Evolutionary conservation across 2,888 invertebrate genomes (phyloP).

Genomic region (Tenthredo livida): DNA sequence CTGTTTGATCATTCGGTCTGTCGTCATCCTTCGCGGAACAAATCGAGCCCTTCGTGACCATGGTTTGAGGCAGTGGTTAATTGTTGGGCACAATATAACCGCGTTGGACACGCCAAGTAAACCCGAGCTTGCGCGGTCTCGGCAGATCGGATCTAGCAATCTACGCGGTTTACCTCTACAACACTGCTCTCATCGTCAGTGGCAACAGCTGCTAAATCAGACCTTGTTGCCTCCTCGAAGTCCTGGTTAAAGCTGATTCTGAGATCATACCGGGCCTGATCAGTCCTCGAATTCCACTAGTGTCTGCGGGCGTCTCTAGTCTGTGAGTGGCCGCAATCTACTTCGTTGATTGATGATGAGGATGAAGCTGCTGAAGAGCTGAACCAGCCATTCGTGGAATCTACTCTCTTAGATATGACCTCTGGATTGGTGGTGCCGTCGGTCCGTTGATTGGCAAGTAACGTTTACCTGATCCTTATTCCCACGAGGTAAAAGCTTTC

Average conservation of each 20-base stretch:
- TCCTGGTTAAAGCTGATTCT: background rate
- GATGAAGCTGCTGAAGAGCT: background rate
- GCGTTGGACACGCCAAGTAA: constrained; percentile 45
- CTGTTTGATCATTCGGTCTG: background rate
- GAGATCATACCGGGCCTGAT: background rate
- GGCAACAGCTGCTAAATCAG: constrained; percentile 7
- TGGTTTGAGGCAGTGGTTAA: constrained; percentile 30
- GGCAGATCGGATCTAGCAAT: constrained; percentile 32
- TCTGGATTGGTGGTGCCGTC: background rate
- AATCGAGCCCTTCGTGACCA: constrained; percentile 8
- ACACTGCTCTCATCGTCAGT: constrained; percentile 7
- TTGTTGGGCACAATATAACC: constrained; percentile 38
- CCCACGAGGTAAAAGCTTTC: background rate
- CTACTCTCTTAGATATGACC: background rate
- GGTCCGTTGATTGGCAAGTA: background rate
- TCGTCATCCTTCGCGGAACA: background rate
- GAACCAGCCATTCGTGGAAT: background rate
- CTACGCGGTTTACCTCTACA: background rate
- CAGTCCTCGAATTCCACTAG: background rate
- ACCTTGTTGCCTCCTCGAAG: background rate
- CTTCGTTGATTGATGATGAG: background rate
- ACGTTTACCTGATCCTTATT: background rate
- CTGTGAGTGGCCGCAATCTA: background rate
- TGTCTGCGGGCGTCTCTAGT: background rate
- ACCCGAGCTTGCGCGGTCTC: constrained; percentile 49